phyloP scores from a whole-genome alignment of 2,888 invertebrate species.

The Clostera curtula region DNA sequence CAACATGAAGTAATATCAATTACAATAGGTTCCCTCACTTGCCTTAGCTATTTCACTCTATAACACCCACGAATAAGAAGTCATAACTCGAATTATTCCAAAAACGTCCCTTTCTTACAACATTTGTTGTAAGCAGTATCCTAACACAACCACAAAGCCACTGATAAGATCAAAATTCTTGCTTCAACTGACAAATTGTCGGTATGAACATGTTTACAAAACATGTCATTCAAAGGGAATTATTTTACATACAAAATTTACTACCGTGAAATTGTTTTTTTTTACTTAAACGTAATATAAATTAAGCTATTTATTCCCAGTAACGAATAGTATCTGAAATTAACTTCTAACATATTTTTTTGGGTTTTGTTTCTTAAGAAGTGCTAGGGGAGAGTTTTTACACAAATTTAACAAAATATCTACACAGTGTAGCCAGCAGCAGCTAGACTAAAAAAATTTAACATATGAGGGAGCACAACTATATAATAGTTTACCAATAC shows the following conservation, averaged over 20 bases:
- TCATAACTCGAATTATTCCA: slow-evolving; percentile 26
- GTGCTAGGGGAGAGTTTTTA: no score
- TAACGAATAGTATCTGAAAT: no score
- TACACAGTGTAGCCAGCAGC: no score
- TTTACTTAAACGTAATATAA: slow-evolving; percentile 21
- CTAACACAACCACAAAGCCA: slow-evolving; percentile 48
- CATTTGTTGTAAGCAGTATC: slow-evolving; percentile 39
- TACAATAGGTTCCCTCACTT: slow-evolving; percentile 13
- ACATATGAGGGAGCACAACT: no score
- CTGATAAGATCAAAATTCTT: slow-evolving; percentile 61
- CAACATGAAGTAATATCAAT: not conserved
- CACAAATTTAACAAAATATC: no score
- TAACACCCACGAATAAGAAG: slow-evolving; percentile 27
- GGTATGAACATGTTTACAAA: slow-evolving; percentile 59
- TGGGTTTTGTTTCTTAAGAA: no score
- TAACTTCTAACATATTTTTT: no score
- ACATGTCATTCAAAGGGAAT: slow-evolving; percentile 55
- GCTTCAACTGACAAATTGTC: slow-evolving; percentile 61
- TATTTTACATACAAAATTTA: slow-evolving; percentile 39
- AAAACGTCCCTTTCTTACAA: slow-evolving; percentile 36
- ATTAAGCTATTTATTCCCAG: no score
- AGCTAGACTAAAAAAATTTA: no score
- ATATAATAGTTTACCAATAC: no score
- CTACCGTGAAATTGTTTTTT: slow-evolving; percentile 58
- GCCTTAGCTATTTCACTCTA: slow-evolving; percentile 8